phyloP scores from a whole-genome alignment of 2,797 vertebrate species.

The Margarornis squamiger region DNA sequence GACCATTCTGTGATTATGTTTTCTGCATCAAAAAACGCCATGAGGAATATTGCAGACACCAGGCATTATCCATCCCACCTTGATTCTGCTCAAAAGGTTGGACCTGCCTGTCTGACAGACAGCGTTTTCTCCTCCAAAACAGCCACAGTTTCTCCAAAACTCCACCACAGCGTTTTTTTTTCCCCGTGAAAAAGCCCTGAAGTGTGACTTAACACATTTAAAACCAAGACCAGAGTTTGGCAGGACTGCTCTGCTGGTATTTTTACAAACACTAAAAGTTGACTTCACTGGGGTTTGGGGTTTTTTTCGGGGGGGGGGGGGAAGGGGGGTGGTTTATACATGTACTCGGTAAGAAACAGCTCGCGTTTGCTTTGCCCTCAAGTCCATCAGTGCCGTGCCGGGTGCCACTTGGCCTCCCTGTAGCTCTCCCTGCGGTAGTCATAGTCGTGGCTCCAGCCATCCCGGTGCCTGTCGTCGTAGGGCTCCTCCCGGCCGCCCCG shows the following conservation, averaged over 20 bases:
- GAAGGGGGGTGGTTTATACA: neutral
- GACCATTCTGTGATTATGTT: neutral
- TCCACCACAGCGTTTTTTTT: fast-evolving
- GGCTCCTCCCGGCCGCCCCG: constrained; percentile 74
- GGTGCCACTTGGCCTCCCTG: constrained; percentile 81
- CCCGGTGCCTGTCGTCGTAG: constrained; percentile 75
- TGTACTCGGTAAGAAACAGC: neutral
- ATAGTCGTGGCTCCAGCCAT: constrained; percentile 77
- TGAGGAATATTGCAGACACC: too few species aligned
- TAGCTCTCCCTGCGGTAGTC: constrained; percentile 72
- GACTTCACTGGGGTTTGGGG: neutral
- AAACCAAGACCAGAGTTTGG: neutral
- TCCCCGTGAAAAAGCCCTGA: neutral
- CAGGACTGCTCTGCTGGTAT: neutral
- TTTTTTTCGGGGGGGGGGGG: neutral
- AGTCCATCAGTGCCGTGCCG: constrained; percentile 61
- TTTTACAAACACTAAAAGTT: constrained; percentile 18
- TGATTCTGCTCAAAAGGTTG: neutral
- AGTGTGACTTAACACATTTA: neutral
- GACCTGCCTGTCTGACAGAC: neutral
- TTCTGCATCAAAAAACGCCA: neutral
- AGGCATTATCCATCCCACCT: neutral
- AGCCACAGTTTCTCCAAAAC: neutral
- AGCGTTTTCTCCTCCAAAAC: neutral
- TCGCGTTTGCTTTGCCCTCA: neutral